A percentile compares a stretch with the other conserved stretches of the same genome.
phyloP scores from a whole-genome alignment of 2,888 invertebrate species.

The Tridacna crocea region DNA sequence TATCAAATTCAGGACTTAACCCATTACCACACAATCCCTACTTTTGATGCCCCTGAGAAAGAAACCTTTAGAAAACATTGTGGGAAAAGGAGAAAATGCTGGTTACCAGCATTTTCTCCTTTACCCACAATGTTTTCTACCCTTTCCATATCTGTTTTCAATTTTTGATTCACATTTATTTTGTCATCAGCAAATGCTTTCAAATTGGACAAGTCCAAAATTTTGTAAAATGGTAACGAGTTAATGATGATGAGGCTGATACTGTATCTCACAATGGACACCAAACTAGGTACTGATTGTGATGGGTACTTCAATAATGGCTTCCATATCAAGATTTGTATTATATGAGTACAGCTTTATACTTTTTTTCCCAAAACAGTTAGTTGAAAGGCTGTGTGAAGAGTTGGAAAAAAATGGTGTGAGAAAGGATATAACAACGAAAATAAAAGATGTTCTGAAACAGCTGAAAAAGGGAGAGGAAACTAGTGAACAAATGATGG shows the following conservation, averaged over 20 bases:
- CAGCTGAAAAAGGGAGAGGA: neutral
- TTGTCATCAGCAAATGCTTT: neutral
- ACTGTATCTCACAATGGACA: too few relatives aligned
- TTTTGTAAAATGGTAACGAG: neutral
- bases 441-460: neutral
- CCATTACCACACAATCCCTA: neutral
- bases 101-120: neutral
- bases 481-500: neutral
- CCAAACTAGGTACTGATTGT: too few relatives aligned
- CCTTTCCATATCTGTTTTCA: neutral
- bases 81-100: neutral
- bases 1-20: too few relatives aligned
- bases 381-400: neutral
- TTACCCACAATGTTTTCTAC: neutral
- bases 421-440: neutral
- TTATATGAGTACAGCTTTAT: neutral
- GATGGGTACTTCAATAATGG: too few relatives aligned
- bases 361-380: constrained; percentile 6
- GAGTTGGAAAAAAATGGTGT: neutral
- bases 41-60: neutral
- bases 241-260: too few relatives aligned
- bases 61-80: neutral
- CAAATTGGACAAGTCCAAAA: neutral
- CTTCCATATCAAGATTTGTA: neutral
- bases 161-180: neutral